Percentiles rank a stretch among this genome's conserved stretches.
phyloP scores from a whole-genome alignment of 1,140 invertebrate species.

The Sinonovacula constricta region DNA sequence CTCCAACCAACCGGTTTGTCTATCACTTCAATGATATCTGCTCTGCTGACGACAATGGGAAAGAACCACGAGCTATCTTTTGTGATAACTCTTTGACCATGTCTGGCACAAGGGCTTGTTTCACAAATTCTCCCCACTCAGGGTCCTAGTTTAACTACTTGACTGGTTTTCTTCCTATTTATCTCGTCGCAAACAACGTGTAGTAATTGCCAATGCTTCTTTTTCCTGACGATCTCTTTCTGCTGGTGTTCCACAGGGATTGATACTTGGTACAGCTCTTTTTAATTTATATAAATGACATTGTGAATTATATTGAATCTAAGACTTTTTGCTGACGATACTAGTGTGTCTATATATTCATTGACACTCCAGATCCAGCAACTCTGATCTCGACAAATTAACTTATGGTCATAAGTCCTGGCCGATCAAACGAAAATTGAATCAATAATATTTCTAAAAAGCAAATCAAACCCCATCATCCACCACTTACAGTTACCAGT shows the following conservation, averaged over 20 bases:
- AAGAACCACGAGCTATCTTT: constrained; percentile 23
- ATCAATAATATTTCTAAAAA: neutral
- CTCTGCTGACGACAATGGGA: neutral
- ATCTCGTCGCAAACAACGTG: neutral
- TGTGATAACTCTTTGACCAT: constrained; percentile 28
- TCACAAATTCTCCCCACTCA: constrained; percentile 9
- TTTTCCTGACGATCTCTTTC: neutral
- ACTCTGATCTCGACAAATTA: too few relatives aligned
- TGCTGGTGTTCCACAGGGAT: constrained; percentile 41
- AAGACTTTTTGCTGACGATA: constrained; percentile 46
- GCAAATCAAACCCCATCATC: neutral
- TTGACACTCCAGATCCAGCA: neutral
- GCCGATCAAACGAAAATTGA: too few relatives aligned
- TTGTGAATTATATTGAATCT: neutral
- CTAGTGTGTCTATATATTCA: constrained; percentile 11
- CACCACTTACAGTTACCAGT: neutral
- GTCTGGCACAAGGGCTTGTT: constrained; percentile 31
- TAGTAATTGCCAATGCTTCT: neutral
- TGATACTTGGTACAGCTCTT: constrained; percentile 34
- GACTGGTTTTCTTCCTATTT: constrained; percentile 21
- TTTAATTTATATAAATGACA: constrained; percentile 48
- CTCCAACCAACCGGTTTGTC: constrained; percentile 4
- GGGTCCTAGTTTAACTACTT: neutral
- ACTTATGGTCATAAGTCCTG: too few relatives aligned
- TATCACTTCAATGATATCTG: constrained; percentile 31